Evolutionary conservation across 1,140 invertebrate species (phyloP).

Genomic region (Solen grandis): DNA sequence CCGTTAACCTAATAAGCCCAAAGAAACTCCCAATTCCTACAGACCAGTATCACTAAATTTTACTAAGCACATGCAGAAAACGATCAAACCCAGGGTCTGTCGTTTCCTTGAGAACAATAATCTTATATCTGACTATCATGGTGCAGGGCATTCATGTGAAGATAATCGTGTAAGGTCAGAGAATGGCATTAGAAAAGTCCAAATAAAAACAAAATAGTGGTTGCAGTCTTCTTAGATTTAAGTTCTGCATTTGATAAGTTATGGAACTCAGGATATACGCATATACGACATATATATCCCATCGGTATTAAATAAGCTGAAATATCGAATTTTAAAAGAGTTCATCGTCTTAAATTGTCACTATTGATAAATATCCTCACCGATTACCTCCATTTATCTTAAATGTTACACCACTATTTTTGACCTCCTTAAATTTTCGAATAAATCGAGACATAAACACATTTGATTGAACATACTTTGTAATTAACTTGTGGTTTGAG

Average conservation of each 20-base stretch:
- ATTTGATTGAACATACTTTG: no score
- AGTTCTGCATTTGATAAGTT: constrained; percentile 29
- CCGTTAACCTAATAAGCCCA: constrained; percentile 9
- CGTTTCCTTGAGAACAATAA: neutral
- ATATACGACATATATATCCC: no score
- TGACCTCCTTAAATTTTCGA: no score
- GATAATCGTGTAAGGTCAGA: no score
- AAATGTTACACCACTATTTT: no score
- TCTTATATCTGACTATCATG: neutral
- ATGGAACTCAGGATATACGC: constrained; percentile 8
- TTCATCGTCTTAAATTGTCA: no score
- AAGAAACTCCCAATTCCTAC: constrained; percentile 7
- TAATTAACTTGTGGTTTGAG: no score
- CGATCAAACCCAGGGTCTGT: constrained; percentile 9
- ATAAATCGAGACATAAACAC: no score
- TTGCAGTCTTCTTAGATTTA: constrained; percentile 18
- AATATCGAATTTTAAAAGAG: no score
- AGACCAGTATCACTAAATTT: constrained; percentile 15
- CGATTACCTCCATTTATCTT: no score
- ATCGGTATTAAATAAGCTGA: no score
- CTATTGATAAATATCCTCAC: no score
- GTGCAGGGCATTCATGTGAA: neutral
- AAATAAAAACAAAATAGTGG: neutral
- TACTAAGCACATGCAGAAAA: constrained; percentile 16
- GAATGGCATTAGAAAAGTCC: neutral